These are phyloP conservation scores for Lamprotornis superbus DNA, from an alignment of 2,113 vertebrate species.

Conservation along the genomic window DNA sequence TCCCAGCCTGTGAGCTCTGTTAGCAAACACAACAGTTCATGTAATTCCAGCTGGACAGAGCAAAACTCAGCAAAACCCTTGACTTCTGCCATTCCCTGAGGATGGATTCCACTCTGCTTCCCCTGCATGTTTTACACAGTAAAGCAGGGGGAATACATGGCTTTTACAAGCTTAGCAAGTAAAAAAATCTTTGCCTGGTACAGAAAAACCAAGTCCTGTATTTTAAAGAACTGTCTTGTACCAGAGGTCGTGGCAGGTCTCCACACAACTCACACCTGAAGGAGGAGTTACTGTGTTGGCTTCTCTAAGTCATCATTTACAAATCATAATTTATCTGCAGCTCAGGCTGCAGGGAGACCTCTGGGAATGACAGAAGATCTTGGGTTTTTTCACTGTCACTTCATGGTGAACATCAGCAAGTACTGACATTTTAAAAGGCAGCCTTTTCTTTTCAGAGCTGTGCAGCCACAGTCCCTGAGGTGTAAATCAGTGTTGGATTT, in stretches of 20 bases:
- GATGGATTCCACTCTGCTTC: neutral
- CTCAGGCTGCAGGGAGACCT: neutral
- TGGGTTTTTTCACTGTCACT: neutral
- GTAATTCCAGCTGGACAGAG: neutral
- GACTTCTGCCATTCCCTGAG: neutral
- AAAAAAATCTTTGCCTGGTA: neutral
- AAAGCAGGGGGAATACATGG: neutral
- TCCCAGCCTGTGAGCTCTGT: neutral
- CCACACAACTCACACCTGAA: neutral
- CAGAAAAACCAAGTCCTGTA: neutral
- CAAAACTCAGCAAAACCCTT: neutral
- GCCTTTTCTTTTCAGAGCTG: neutral
- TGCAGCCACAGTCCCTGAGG: neutral
- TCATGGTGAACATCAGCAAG: neutral
- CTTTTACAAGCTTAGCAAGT: neutral
- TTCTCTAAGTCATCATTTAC: neutral
- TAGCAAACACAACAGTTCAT: neutral
- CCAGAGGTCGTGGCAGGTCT: neutral
- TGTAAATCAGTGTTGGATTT: neutral
- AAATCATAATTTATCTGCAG: neutral
- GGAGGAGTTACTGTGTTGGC: neutral
- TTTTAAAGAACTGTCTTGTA: neutral
- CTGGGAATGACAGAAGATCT: neutral
- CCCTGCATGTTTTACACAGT: neutral
- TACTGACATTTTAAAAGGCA: neutral